These are phyloP conservation scores for Phortica magna DNA, from an alignment of 2,888 invertebrate genomes.

Conservation along the genomic window DNA sequence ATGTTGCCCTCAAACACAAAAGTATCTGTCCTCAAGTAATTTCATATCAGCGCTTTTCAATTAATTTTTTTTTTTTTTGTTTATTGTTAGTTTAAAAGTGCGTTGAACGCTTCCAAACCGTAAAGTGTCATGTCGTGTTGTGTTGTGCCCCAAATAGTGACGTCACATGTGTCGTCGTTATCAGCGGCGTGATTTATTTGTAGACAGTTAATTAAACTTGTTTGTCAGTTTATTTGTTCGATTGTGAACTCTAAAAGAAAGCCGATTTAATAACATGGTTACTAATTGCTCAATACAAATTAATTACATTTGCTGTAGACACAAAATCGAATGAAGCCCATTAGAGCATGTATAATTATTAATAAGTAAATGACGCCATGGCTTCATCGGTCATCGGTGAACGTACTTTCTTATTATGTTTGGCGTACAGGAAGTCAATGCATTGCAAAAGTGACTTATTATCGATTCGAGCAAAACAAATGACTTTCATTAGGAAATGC, in stretches of 20 bases:
- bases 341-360: not conserved
- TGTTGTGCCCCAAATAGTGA: constrained; percentile 11
- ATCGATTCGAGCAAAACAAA: constrained; percentile 55
- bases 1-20: not conserved
- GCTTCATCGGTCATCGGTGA: not conserved
- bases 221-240: constrained; percentile 11
- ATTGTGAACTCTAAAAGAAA: constrained; percentile 7
- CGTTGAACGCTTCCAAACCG: constrained; percentile 17
- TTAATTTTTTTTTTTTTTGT: not conserved
- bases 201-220: constrained; percentile 42
- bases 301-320: not conserved
- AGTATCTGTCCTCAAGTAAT: not conserved
- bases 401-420: not conserved
- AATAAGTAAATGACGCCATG: not conserved
- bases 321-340: not conserved
- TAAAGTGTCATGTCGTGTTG: not conserved
- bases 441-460: not conserved
- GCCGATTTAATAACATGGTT: constrained; percentile 8
- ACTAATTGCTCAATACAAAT: constrained; percentile 22
- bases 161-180: constrained; percentile 45
- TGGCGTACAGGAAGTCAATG: not conserved
- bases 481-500: constrained; percentile 42
- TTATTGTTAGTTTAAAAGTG: constrained; percentile 12
- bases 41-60: constrained; percentile 23
- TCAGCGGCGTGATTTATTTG: constrained; percentile 57